These are phyloP conservation scores for Atherinomorus stipes DNA, from an alignment of 2,113 vertebrate species.

Conservation along the genomic window DNA sequence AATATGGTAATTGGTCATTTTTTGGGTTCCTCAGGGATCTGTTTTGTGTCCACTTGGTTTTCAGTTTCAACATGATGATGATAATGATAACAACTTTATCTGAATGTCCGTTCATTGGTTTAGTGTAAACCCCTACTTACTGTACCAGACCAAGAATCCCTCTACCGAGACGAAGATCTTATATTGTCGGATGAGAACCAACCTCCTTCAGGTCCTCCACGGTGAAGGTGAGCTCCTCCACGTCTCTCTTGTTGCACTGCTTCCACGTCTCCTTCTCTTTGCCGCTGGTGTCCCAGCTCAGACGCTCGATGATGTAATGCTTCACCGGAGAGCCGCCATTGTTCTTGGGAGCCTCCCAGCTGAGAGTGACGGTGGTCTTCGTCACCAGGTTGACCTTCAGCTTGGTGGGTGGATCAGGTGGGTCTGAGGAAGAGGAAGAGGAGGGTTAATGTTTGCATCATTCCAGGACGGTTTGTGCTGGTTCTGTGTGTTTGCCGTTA, in stretches of 20 bases:
- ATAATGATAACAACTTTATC: too few species aligned
- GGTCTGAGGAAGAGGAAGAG: conserved; percentile 80
- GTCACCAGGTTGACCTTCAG: conserved; percentile 94
- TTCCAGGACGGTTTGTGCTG: not conserved
- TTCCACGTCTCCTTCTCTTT: conserved; percentile 97
- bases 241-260: conserved; percentile 89
- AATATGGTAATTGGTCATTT: too few species aligned
- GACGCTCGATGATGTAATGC: conserved; percentile 94
- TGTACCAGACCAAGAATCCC: too few species aligned
- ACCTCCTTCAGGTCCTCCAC: conserved; percentile 80
- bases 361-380: conserved; percentile 91
- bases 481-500: not conserved
- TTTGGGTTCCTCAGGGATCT: too few species aligned
- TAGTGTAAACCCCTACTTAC: too few species aligned
- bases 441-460: not conserved
- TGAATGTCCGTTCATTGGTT: too few species aligned
- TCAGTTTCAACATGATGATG: too few species aligned
- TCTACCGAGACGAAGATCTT: too few species aligned
- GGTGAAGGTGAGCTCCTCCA: conserved; percentile 75
- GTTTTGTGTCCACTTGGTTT: too few species aligned
- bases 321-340: conserved; percentile 95
- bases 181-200: too few species aligned
- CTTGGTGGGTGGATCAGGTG: conserved; percentile 95
- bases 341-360: conserved; percentile 96
- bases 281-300: conserved; percentile 94